Percentiles rank a stretch among this genome's conserved stretches.
phyloP scores from a whole-genome alignment of 2,113 vertebrate genomes.

The Orcinus orca region DNA sequence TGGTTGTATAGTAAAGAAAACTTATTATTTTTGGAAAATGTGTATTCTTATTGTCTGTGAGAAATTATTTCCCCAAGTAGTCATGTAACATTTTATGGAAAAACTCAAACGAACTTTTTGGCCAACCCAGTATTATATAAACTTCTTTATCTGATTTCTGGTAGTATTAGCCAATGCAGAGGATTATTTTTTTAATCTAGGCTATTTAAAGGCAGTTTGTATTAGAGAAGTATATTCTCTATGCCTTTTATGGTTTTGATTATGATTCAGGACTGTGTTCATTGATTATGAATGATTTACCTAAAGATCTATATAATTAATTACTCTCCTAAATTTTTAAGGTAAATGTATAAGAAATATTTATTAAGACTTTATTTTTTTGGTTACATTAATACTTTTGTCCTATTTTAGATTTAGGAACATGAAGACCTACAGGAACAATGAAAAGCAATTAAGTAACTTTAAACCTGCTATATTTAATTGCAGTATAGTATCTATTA shows the following conservation, averaged over 20 bases:
- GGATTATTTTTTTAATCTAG: neutral
- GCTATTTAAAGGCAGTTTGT: neutral
- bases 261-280: neutral
- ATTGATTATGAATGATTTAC: neutral
- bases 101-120: no score
- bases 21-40: neutral
- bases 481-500: constrained; percentile 50
- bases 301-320: neutral
- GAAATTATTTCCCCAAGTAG: neutral
- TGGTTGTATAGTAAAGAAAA: neutral
- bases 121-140: neutral
- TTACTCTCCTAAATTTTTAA: neutral
- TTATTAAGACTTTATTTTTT: constrained; percentile 12
- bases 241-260: neutral
- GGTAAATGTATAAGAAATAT: neutral
- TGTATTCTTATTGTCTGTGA: neutral
- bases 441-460: constrained; percentile 76
- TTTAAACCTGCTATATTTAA: constrained; percentile 59
- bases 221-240: neutral
- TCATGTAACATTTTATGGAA: neutral
- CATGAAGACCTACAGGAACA: constrained; percentile 23
- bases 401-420: constrained; percentile 73
- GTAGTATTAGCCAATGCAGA: neutral
- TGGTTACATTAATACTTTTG: constrained; percentile 46
- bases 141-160: neutral